phyloP scores from a whole-genome alignment of 2,888 invertebrate species.

The Thelaira solivaga region DNA sequence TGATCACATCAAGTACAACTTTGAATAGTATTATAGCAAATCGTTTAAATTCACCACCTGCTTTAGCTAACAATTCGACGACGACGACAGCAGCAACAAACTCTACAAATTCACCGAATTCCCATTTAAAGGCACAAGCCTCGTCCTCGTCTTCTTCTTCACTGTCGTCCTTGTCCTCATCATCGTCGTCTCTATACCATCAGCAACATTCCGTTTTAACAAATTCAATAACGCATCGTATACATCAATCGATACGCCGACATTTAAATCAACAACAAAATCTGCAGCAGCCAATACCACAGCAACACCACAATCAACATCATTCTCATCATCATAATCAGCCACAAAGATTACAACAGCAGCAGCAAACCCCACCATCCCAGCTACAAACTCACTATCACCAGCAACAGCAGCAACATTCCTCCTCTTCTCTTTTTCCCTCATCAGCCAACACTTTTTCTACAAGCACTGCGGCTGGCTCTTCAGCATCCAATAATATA shows the following conservation, averaged over 20 bases:
- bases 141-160: slow-evolving; percentile 64
- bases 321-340: slow-evolving; percentile 46
- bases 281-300: slow-evolving; percentile 47
- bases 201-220: slow-evolving; percentile 67
- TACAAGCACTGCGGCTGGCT: background rate
- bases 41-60: slow-evolving; percentile 67
- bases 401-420: slow-evolving; percentile 61
- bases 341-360: slow-evolving; percentile 55
- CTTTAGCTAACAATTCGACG: slow-evolving; percentile 60
- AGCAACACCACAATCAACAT: slow-evolving; percentile 50
- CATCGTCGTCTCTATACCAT: slow-evolving; percentile 37
- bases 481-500: slow-evolving; percentile 49
- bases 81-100: slow-evolving; percentile 4
- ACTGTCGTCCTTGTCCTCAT: background rate
- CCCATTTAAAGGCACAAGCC: slow-evolving; percentile 63
- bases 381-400: slow-evolving; percentile 62
- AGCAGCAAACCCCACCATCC: slow-evolving; percentile 59
- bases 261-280: slow-evolving; percentile 73
- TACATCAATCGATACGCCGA: slow-evolving; percentile 73
- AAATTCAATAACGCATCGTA: slow-evolving; percentile 74
- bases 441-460: slow-evolving; percentile 18
- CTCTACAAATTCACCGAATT: background rate
- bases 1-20: slow-evolving; percentile 68
- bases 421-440: slow-evolving; percentile 61
- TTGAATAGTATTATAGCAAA: slow-evolving; percentile 72